Base-by-base conservation (phyloP, 2,888 invertebrate genomes). In the Opisthograptis luteolata region DNA sequence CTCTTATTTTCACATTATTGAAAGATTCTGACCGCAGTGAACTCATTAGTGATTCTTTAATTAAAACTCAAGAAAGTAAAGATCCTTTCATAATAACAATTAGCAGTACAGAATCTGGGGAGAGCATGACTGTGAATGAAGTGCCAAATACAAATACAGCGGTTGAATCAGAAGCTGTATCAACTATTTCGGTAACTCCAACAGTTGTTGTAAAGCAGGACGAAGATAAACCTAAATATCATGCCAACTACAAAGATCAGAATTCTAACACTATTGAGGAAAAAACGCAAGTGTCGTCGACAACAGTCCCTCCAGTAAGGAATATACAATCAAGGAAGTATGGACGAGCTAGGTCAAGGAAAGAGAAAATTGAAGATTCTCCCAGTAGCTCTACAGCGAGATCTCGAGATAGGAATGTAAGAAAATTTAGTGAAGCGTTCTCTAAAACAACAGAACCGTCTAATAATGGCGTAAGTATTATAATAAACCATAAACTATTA, bases 391-490 rank as follows among this genome's bases (percentile, higher is more conserved):
- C 75, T 10, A 70, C 74, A 50, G 64, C 71, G 9, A 83, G 76
- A 48, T 55, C 71, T 9, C 70, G 73, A 43, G 84, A 83, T 48
- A 80, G 77, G 42, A 76, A 66, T 44, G 51, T 73, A 13, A 81
- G 78, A 55, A 88, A 87, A 66, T 84, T 76, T 47, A 79, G 81
- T 56, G 87, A 87, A 55, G 66, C 77, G 3, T 84, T 77, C 60
- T 78, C 84, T 4, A 89, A 88, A 61, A 81, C 86, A 9, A 84
- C 86, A 1, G 86, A 88, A 66, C 73, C 84, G 27, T 77, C 85
- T 44, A 81, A 79, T 44, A 90, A 88, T 73, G 87, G 82, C 61
- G 89, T 88, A 77, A 87, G 87, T 86, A 70, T 41, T 13, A n/a
- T 3, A 27, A 22, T 10, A 1, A 3, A 10, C 2, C 12, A 30